phyloP scores from a whole-genome alignment of 2,888 invertebrate species.

The Latrodectus hesperus region DNA sequence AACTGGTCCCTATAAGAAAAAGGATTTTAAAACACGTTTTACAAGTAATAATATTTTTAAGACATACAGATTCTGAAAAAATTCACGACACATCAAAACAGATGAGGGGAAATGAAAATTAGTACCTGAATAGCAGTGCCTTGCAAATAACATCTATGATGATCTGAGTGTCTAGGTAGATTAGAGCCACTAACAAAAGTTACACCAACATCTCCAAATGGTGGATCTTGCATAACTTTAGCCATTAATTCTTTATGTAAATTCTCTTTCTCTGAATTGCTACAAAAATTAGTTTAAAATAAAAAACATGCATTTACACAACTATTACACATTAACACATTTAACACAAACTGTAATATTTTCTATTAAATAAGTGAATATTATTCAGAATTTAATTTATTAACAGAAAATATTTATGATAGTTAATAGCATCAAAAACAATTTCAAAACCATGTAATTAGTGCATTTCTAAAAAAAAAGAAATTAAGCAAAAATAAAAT shows the following conservation, averaged over 20 bases:
- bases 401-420: too few species aligned
- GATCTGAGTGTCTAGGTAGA: constrained; percentile 75
- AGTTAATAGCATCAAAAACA: too few species aligned
- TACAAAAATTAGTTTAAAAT: not conserved
- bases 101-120: not conserved
- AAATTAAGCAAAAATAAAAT: too few species aligned
- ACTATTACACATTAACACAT: too few species aligned
- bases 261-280: constrained; percentile 25
- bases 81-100: not conserved
- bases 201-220: constrained; percentile 71
- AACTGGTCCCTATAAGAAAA: constrained; percentile 74
- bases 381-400: too few species aligned
- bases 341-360: too few species aligned
- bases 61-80: not conserved
- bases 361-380: too few species aligned
- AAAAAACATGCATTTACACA: too few species aligned
- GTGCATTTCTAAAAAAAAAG: too few species aligned
- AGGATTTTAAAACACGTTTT: not conserved
- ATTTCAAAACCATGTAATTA: too few species aligned
- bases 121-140: constrained; percentile 68
- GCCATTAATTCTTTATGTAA: constrained; percentile 47
- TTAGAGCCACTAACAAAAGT: constrained; percentile 74
- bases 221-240: constrained; percentile 45
- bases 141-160: constrained; percentile 72
- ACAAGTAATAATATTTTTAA: not conserved